Evolutionary conservation across 2,797 vertebrate species (phyloP).

Genomic region (Gallinago stenura): DNA sequence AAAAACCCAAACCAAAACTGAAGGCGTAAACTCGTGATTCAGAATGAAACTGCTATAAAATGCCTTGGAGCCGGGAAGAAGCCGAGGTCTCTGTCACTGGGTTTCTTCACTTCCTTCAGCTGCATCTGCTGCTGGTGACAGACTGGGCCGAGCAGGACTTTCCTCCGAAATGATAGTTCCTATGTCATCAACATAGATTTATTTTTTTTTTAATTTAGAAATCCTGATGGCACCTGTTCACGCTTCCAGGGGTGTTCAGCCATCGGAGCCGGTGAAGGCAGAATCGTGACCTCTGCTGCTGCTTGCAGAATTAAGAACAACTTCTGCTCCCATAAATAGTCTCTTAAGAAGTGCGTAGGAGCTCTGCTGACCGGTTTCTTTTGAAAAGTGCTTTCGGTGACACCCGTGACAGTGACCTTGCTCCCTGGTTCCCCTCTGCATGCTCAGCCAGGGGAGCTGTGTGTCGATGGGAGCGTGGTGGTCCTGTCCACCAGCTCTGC

Average conservation of each 20-base stretch:
- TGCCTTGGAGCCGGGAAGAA: background rate
- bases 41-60: background rate
- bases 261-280: background rate
- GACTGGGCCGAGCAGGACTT: background rate
- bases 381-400: background rate
- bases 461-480: background rate
- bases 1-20: too few relatives aligned
- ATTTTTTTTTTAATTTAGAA: background rate
- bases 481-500: background rate
- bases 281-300: background rate
- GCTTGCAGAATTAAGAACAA: background rate
- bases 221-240: background rate
- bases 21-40: constrained; percentile 9
- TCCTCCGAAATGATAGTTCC: background rate
- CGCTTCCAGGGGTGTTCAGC: background rate
- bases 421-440: background rate
- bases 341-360: constrained; percentile 38
- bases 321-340: constrained; percentile 55
- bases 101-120: background rate
- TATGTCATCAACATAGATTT: background rate
- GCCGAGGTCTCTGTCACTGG: background rate
- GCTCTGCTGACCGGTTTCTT: background rate
- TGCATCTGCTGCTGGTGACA: background rate
- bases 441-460: background rate
- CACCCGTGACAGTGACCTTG: background rate